These are phyloP conservation scores for Anthopleura xanthogrammica DNA, from an alignment of 92 coral and sea anemone genomes.

Conservation along the genomic window DNA sequence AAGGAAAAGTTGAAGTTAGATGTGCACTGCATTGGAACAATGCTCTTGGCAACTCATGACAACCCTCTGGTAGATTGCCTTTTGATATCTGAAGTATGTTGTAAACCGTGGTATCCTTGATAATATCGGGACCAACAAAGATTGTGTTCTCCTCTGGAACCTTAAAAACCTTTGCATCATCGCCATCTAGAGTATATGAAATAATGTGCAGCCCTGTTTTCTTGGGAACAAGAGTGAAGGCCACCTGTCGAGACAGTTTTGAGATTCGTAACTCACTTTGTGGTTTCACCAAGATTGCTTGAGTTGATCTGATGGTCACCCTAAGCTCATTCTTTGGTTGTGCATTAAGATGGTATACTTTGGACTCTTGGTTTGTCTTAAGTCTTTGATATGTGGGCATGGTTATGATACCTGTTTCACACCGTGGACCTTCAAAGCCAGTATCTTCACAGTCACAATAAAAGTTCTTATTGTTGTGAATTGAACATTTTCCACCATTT, in stretches of 20 bases:
- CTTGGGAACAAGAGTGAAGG: conserved; percentile 35
- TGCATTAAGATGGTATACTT: conserved; percentile 25
- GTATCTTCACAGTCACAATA: conserved; percentile 53
- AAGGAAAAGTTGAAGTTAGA: conserved; percentile 28
- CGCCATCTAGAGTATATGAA: conserved; percentile 41
- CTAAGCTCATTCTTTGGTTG: conserved; percentile 33
- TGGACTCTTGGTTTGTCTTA: conserved; percentile 21
- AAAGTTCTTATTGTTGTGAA: background rate
- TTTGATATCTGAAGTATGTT: conserved; percentile 17
- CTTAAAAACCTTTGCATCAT: conserved; percentile 18
- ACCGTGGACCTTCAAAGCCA: conserved; percentile 52
- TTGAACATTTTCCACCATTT: conserved; percentile 50
- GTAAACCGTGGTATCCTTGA: conserved; percentile 31
- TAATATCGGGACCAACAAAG: conserved; percentile 22
- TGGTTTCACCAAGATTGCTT: conserved; percentile 32
- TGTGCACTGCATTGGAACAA: background rate
- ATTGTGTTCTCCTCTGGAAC: conserved; percentile 37
- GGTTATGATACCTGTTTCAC: conserved; percentile 44
- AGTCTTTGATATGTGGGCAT: conserved; percentile 53
- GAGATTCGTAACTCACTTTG: conserved; percentile 21
- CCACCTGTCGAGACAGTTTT: conserved; percentile 30
- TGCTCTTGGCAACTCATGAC: conserved; percentile 19
- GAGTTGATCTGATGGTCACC: conserved; percentile 29
- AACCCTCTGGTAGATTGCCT: conserved; percentile 50
- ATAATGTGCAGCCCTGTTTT: conserved; percentile 44